Evolutionary conservation across 2,797 vertebrate species (phyloP).

Genomic region (Pantherophis alleghaniensis): DNA sequence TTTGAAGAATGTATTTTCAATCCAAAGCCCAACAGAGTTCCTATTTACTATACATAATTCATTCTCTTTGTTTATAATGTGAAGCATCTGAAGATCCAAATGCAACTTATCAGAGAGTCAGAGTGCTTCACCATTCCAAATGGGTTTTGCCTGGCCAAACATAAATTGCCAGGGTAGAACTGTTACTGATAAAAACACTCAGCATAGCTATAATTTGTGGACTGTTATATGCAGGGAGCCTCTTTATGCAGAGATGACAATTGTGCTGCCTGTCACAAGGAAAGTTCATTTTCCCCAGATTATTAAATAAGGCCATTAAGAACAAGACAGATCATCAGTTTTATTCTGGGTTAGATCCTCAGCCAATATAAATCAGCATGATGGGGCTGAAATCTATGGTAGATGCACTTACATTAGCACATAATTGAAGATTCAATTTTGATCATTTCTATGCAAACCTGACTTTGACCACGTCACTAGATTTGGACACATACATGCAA

Average conservation of each 20-base stretch:
- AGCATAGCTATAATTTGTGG: slow-evolving; percentile 49
- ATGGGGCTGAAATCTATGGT: neutral
- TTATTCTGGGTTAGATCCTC: slow-evolving; percentile 18
- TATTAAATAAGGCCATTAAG: slow-evolving; percentile 40
- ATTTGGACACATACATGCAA: neutral
- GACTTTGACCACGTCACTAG: slow-evolving; percentile 29
- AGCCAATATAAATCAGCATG: slow-evolving; percentile 29
- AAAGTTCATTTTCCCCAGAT: slow-evolving; percentile 53
- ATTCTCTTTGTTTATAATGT: slow-evolving; percentile 26
- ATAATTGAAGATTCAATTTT: slow-evolving; percentile 38
- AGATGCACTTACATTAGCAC: slow-evolving; percentile 18
- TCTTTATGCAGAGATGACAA: slow-evolving; percentile 55
- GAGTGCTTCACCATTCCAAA: slow-evolving; percentile 43
- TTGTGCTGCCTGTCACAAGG: slow-evolving; percentile 52
- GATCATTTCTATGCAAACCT: slow-evolving; percentile 28
- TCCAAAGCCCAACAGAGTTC: neutral
- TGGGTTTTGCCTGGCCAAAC: slow-evolving; percentile 25
- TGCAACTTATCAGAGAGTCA: slow-evolving; percentile 33
- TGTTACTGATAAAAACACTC: slow-evolving; percentile 52
- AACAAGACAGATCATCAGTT: slow-evolving; percentile 37
- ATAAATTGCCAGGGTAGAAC: slow-evolving; percentile 22
- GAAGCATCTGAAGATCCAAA: slow-evolving; percentile 27
- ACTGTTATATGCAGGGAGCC: slow-evolving; percentile 49
- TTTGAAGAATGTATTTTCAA: slow-evolving; percentile 26
- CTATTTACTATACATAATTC: slow-evolving; percentile 24